Evolutionary conservation across 1,140 invertebrate species (phyloP).

Genomic region (Halictus rubicundus): DNA sequence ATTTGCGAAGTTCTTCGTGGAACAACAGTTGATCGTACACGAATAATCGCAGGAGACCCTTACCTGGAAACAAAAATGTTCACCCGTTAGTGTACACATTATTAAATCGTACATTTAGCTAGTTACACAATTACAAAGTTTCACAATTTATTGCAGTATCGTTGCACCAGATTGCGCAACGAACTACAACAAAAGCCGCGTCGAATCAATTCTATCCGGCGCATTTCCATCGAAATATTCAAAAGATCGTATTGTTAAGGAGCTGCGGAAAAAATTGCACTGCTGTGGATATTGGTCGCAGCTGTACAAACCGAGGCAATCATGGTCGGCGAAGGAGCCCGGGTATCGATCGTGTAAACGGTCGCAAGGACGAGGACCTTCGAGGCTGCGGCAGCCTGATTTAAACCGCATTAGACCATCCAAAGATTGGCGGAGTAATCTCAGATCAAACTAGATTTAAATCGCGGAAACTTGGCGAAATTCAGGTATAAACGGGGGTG

Average conservation of each 20-base stretch:
- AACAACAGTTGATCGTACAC: not conserved
- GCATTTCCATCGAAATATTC: too few species aligned
- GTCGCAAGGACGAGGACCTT: not conserved
- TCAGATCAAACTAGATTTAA: slow-evolving; percentile 36
- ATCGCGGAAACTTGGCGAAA: slow-evolving; percentile 19
- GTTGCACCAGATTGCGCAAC: too few species aligned
- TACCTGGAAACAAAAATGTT: not conserved
- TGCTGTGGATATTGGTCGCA: too few species aligned
- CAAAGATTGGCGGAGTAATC: slow-evolving; percentile 15
- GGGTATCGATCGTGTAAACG: slow-evolving; percentile 18
- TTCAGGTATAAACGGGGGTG: slow-evolving; percentile 28
- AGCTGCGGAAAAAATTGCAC: too few species aligned
- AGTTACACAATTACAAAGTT: too few species aligned
- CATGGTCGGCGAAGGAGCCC: not conserved
- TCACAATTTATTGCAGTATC: too few species aligned
- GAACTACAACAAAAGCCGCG: too few species aligned
- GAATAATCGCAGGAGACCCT: not conserved
- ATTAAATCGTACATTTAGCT: too few species aligned
- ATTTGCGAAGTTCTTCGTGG: too few species aligned
- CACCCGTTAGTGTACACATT: not conserved
- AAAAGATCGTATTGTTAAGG: too few species aligned
- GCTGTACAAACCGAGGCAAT: not conserved
- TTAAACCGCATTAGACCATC: not conserved
- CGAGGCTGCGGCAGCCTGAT: not conserved
- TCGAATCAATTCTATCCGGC: too few species aligned